Conservation (phyloP, 2,797 vertebrate species). For the Clarias platycephalus region DNA sequence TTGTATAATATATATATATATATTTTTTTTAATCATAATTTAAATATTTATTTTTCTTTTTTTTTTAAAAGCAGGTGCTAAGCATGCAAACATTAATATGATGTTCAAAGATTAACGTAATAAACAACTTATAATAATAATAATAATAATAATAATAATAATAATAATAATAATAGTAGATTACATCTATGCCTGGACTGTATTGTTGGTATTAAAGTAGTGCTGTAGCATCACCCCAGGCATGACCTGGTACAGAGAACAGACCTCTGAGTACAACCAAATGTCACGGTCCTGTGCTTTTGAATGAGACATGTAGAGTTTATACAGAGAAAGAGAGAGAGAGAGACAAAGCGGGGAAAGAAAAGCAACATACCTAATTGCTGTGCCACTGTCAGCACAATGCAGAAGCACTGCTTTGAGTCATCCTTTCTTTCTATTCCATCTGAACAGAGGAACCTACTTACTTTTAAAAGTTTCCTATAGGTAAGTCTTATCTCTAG, state of each 20-base stretch:
- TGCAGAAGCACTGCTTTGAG: background rate
- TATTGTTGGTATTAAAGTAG: background rate
- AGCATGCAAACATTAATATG: background rate
- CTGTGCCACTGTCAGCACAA: background rate
- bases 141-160: background rate
- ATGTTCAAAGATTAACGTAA: background rate
- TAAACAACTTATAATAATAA: background rate
- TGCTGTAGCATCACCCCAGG: slow-evolving; percentile 31
- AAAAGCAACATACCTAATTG: slow-evolving; percentile 18
- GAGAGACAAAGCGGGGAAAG: background rate
- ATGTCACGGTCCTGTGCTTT: slow-evolving; percentile 70
- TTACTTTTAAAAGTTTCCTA: background rate
- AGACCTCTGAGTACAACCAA: slow-evolving; percentile 68
- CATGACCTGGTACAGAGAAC: slow-evolving; percentile 65
- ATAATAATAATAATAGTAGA: background rate
- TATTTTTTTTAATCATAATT: too few relatives aligned
- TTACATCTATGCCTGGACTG: background rate
- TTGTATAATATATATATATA: too few relatives aligned
- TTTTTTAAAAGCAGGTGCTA: too few relatives aligned
- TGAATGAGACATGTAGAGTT: slow-evolving; percentile 53
- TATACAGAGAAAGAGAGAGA: background rate
- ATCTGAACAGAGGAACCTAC: background rate
- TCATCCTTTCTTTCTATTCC: slow-evolving; percentile 6
- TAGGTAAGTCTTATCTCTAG: background rate
- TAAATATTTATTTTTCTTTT: background rate